These are phyloP conservation scores for Vanessa atalanta DNA, from an alignment of 1,140 invertebrate species.

Conservation along the genomic window DNA sequence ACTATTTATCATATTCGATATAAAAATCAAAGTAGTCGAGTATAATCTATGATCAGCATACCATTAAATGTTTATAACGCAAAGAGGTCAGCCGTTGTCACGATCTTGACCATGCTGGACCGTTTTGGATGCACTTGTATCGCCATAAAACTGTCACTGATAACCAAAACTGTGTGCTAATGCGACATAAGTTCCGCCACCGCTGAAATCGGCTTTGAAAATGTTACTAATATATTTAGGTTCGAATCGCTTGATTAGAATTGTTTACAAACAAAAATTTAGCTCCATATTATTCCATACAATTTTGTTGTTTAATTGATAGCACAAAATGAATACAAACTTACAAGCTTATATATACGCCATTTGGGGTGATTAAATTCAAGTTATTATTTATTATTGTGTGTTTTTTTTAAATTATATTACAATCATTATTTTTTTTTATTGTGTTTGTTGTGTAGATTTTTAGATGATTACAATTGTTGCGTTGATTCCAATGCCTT, in stretches of 20 bases:
- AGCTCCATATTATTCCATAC: background rate
- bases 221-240: conserved; percentile 11
- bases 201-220: conserved; percentile 28
- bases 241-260: background rate
- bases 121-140: conserved; percentile 59
- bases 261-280: background rate
- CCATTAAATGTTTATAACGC: conserved; percentile 36
- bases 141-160: conserved; percentile 55
- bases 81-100: conserved; percentile 48
- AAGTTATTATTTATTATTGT: no score
- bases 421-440: no score
- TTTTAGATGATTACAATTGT: no score
- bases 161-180: conserved; percentile 61
- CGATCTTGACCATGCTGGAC: conserved; percentile 54
- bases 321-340: no score
- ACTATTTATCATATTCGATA: conserved; percentile 10
- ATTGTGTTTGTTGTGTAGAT: no score
- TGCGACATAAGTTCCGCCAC: conserved; percentile 46
- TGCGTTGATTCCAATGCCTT: no score
- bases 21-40: conserved; percentile 2
- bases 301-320: no score
- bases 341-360: no score
- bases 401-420: no score
- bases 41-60: conserved; percentile 26
- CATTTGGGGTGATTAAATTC: no score